phyloP scores from a whole-genome alignment of 2,797 vertebrate species.

The Gobionotothen gibberifrons region DNA sequence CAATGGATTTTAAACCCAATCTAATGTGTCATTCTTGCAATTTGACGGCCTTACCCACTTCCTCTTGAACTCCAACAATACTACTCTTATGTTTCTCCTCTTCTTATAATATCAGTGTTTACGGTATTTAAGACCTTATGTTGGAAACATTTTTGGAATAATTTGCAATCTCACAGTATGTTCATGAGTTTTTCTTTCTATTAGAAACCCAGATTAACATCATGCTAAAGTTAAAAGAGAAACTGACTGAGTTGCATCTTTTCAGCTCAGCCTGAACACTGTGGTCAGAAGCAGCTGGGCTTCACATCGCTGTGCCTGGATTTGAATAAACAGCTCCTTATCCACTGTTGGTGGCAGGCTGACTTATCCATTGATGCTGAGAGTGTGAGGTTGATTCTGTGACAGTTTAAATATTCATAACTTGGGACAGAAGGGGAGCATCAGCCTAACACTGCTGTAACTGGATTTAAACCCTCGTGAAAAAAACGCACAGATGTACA shows the following conservation, averaged over 20 bases:
- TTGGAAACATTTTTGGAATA: background rate
- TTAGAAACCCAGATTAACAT: slow-evolving; percentile 20
- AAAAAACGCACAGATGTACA: slow-evolving; percentile 84
- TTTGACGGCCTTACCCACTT: background rate
- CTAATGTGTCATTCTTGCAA: background rate
- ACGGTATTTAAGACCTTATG: background rate
- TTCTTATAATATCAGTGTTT: background rate
- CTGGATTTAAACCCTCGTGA: slow-evolving; percentile 79
- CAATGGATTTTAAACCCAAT: too few relatives aligned
- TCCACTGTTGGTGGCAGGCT: slow-evolving; percentile 64
- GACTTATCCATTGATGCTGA: slow-evolving; percentile 65
- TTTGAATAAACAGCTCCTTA: slow-evolving; percentile 72
- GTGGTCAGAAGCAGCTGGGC: slow-evolving; percentile 62
- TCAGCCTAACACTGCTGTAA: slow-evolving; percentile 76
- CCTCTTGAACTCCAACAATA: background rate
- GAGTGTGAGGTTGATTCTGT: slow-evolving; percentile 72
- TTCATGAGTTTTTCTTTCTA: slow-evolving; percentile 5
- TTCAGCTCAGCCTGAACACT: slow-evolving; percentile 33
- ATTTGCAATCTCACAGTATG: background rate
- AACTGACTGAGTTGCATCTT: slow-evolving; percentile 40
- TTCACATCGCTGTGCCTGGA: slow-evolving; percentile 51
- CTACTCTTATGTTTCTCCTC: background rate
- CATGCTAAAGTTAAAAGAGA: slow-evolving; percentile 37
- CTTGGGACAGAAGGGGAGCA: slow-evolving; percentile 72
- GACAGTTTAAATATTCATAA: slow-evolving; percentile 85